Conservation (phyloP, 30 jellyfish, hydroid and myxozoan species). For the Pelagia noctiluca region DNA sequence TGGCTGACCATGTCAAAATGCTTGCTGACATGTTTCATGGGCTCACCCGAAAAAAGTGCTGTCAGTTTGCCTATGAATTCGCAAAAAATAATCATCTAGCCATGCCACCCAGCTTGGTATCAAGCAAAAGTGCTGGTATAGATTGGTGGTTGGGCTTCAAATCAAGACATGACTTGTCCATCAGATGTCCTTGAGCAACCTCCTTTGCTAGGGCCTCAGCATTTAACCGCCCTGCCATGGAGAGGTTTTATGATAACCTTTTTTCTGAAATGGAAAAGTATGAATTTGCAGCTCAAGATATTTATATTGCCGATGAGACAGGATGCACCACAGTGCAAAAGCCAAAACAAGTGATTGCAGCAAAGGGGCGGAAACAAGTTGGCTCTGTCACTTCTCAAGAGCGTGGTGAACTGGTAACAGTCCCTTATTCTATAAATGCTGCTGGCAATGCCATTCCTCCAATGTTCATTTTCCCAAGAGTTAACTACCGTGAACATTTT, state of each 20-base stretch:
- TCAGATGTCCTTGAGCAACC: slow-evolving; percentile 68
- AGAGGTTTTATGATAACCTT: slow-evolving; percentile 19
- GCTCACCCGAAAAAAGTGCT: too few species aligned
- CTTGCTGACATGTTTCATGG: too few species aligned
- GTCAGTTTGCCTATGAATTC: too few species aligned
- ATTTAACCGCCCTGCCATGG: slow-evolving; percentile 38
- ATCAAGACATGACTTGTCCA: slow-evolving; percentile 35
- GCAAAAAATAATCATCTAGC: too few species aligned
- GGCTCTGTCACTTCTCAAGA: slow-evolving; percentile 64
- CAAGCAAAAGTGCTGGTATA: too few species aligned
- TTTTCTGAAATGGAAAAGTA: slow-evolving; percentile 19
- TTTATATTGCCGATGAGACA: slow-evolving; percentile 54
- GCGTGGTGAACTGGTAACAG: slow-evolving; percentile 64
- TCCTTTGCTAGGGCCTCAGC: slow-evolving; percentile 21
- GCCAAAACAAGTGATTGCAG: slow-evolving; percentile 24
- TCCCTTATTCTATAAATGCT: slow-evolving; percentile 48
- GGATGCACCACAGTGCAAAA: slow-evolving; percentile 64
- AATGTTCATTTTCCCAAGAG: slow-evolving; percentile 65
- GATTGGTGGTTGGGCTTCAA: slow-evolving; percentile 50
- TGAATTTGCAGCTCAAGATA: slow-evolving; percentile 38
- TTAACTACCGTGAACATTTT: slow-evolving; percentile 41
- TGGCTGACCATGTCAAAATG: too few species aligned
- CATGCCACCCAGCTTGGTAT: too few species aligned
- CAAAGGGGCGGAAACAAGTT: slow-evolving; percentile 68
- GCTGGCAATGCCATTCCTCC: slow-evolving; percentile 68